Percentiles rank a stretch among this genome's conserved stretches.
Conservation (phyloP, 2,797 vertebrate genomes). For the Australoheros facetus region DNA sequence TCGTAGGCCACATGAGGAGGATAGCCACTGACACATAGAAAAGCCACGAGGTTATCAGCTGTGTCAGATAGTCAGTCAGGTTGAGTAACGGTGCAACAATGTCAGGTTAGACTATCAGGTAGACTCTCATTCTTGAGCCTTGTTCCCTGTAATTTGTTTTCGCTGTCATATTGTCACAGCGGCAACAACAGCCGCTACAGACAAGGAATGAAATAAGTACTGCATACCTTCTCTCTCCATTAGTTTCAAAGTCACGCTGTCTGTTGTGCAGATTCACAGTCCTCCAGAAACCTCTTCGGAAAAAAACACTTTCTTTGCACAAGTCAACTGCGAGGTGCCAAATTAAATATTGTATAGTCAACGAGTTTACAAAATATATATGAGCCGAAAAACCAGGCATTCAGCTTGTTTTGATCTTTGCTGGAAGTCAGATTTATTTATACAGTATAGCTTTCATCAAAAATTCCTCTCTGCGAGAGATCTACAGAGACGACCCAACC, state of each 20-base stretch:
- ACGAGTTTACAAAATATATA: constrained; percentile 5
- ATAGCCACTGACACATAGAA: constrained; percentile 47
- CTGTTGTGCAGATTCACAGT: background rate
- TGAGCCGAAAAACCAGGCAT: background rate
- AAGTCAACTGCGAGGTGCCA: background rate
- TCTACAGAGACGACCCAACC: constrained; percentile 36
- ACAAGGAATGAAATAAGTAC: constrained; percentile 25
- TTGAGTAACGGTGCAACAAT: constrained; percentile 47
- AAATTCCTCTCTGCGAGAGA: constrained; percentile 25
- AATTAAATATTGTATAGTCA: constrained; percentile 25
- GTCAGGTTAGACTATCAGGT: constrained; percentile 32
- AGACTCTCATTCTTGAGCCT: constrained; percentile 26
- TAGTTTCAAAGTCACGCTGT: background rate
- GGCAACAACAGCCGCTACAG: background rate
- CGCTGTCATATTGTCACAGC: constrained; percentile 22
- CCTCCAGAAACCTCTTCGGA: background rate
- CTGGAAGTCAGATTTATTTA: constrained; percentile 48
- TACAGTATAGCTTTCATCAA: constrained; percentile 19
- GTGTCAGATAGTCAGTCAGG: constrained; percentile 54
- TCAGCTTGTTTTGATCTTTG: constrained; percentile 33
- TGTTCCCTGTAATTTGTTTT: constrained; percentile 49
- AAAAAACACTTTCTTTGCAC: background rate
- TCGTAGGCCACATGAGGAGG: constrained; percentile 23
- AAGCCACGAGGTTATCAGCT: constrained; percentile 49
- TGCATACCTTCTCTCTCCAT: constrained; percentile 7